These are phyloP conservation scores for Smutsia gigantea DNA, from an alignment of 2,797 vertebrate genomes.

Conservation along the genomic window DNA sequence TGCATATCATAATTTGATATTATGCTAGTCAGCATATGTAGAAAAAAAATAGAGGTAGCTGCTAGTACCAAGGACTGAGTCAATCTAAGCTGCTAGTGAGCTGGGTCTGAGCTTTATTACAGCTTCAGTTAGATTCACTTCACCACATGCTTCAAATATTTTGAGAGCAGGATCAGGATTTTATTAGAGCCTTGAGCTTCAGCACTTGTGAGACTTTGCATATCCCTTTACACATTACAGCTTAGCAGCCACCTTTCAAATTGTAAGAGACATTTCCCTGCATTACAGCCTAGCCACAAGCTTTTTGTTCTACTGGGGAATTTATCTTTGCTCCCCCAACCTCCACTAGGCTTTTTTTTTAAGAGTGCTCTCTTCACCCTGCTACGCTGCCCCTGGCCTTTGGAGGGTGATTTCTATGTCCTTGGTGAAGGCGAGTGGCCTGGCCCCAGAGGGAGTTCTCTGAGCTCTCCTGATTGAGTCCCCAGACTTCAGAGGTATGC, in stretches of 20 bases:
- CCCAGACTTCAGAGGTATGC: background rate
- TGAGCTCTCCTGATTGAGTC: background rate
- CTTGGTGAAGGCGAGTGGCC: background rate
- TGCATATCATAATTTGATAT: background rate
- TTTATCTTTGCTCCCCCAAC: background rate
- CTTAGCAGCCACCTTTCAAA: background rate
- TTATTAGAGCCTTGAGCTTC: background rate
- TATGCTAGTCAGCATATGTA: background rate
- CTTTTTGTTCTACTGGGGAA: background rate
- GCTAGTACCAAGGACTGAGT: background rate
- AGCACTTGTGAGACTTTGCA: background rate
- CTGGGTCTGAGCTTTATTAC: background rate
- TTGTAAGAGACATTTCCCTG: background rate
- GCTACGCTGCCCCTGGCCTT: background rate
- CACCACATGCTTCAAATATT: background rate
- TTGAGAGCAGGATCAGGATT: background rate
- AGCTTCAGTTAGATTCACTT: background rate
- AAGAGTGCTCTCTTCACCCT: background rate
- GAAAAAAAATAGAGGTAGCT: background rate
- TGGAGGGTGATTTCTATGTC: background rate
- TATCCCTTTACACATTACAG: background rate
- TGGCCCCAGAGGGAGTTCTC: background rate
- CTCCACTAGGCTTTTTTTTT: background rate
- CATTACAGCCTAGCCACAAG: background rate
- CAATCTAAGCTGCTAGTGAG: background rate